These are phyloP conservation scores for Lordiphosa clarofinis DNA, from an alignment of 1,140 invertebrate species.

Conservation along the genomic window DNA sequence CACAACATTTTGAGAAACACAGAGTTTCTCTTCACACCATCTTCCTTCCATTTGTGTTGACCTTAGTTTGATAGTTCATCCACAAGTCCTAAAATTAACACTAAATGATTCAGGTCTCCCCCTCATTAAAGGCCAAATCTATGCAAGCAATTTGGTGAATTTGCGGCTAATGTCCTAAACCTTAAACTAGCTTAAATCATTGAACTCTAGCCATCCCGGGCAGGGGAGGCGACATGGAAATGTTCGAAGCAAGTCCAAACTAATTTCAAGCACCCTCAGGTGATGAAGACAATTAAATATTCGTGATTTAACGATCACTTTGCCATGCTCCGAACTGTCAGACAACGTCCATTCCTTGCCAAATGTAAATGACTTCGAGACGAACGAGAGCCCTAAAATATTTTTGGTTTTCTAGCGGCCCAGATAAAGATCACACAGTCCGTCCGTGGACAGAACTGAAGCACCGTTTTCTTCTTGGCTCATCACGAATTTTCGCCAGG, in stretches of 20 bases:
- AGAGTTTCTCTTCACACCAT: not conserved
- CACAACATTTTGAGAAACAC: constrained; percentile 6
- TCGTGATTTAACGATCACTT: constrained; percentile 80
- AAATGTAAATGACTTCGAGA: constrained; percentile 68
- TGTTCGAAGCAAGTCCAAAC: constrained; percentile 72
- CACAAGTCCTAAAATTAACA: constrained; percentile 62
- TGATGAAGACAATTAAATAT: constrained; percentile 80
- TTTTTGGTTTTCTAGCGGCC: constrained; percentile 42
- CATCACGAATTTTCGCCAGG: constrained; percentile 69
- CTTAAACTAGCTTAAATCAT: constrained; percentile 14
- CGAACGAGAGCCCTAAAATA: constrained; percentile 64
- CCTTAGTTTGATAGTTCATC: constrained; percentile 39
- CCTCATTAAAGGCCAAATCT: constrained; percentile 68
- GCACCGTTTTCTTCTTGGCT: constrained; percentile 48
- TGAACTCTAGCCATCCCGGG: constrained; percentile 6
- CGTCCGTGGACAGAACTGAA: constrained; percentile 61
- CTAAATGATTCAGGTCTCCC: constrained; percentile 26
- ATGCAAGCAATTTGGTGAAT: constrained; percentile 52
- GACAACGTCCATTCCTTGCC: constrained; percentile 41
- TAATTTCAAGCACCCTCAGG: constrained; percentile 79
- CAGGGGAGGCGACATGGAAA: constrained; percentile 55
- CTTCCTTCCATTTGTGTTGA: constrained; percentile 13
- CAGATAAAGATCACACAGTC: constrained; percentile 70
- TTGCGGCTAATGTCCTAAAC: constrained; percentile 44
- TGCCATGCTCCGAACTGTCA: constrained; percentile 76